Evolutionary conservation across 2,797 vertebrate genomes (phyloP), one percentile per base, ranked within the genome.

Genomic region (Garrulus glandarius): DNA sequence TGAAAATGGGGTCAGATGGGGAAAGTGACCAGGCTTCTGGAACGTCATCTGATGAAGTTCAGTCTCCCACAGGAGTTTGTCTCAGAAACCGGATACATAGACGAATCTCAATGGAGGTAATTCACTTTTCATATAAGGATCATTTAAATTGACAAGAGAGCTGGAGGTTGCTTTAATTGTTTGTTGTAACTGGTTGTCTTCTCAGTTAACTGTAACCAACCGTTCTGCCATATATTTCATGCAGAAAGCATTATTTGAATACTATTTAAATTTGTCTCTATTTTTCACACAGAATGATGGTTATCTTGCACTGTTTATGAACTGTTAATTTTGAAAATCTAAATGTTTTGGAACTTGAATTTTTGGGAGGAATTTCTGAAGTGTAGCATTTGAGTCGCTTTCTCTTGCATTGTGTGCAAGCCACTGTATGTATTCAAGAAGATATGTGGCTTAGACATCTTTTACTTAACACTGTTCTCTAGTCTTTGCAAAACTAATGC

Each of bases 21-120:
- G 99, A 99, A 98, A 99, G 99, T 74, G 99, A 99, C 97, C 99
- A 99, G 97, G 99, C 99, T 34, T 99, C 99, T n/a, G 99, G 99
- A 92, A 99, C 99, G 0, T 99, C 99, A 61, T 99, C 99, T 18
- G 99, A 99, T 94, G 99, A 99, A 98, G 99, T 99, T 90, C 99
- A 99, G 93, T 99, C 99, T 36, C 99, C 99, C 63, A 99, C 99
- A 5, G 99, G 99, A 55, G 99, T 99, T 96, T 99, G 99, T 97
- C 98, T 99, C 96, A 98, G 99, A 97, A 99, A 99, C 98, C 97
- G 99, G 95, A 98, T 99, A 97, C 99, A 99, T 94, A 98, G 99
- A 74, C 98, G 99, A 92, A 99, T 99, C 98, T 99, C 99, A 82
- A 99, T 99, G 87, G 99, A 99, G 99, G 99, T 99, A 98, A 98